phyloP scores from a whole-genome alignment of 2,797 vertebrate genomes.

The Neosilurus hyrtlii region DNA sequence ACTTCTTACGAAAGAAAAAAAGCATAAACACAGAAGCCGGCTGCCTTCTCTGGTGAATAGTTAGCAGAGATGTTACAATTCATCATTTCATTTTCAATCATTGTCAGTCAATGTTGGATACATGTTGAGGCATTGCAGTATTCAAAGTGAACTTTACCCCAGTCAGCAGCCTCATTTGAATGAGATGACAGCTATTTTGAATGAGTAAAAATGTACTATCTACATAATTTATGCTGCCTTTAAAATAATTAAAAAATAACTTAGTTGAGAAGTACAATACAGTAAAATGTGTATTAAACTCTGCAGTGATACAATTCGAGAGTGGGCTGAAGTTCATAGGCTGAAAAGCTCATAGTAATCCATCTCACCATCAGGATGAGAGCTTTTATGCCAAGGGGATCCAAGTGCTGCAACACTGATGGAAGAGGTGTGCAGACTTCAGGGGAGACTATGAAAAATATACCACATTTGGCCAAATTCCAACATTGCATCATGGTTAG shows the following conservation, averaged over 20 bases:
- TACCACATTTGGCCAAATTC: too few species aligned
- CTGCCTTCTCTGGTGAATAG: constrained; percentile 27
- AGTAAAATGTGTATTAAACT: background rate
- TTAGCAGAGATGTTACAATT: constrained; percentile 14
- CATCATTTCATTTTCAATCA: constrained; percentile 13
- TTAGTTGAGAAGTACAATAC: background rate
- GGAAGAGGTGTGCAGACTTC: too few species aligned
- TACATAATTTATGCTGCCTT: background rate
- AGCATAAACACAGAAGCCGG: constrained; percentile 20
- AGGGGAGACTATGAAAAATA: too few species aligned
- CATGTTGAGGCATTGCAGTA: background rate
- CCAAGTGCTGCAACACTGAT: too few species aligned
- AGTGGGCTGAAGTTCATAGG: too few species aligned
- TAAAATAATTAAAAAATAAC: background rate
- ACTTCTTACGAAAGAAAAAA: constrained; percentile 49
- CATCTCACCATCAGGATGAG: too few species aligned
- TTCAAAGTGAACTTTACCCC: constrained; percentile 2
- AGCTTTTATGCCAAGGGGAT: too few species aligned
- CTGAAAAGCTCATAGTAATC: too few species aligned
- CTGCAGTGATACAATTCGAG: too few species aligned
- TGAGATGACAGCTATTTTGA: background rate
- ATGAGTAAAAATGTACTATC: background rate
- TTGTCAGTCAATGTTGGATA: constrained; percentile 17
- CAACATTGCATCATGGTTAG: too few species aligned
- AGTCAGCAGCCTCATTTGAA: background rate